Percentiles rank a stretch among this genome's conserved stretches.
Evolutionary conservation across 1,140 invertebrate genomes (phyloP).

Genomic region (Wasmannia auropunctata): DNA sequence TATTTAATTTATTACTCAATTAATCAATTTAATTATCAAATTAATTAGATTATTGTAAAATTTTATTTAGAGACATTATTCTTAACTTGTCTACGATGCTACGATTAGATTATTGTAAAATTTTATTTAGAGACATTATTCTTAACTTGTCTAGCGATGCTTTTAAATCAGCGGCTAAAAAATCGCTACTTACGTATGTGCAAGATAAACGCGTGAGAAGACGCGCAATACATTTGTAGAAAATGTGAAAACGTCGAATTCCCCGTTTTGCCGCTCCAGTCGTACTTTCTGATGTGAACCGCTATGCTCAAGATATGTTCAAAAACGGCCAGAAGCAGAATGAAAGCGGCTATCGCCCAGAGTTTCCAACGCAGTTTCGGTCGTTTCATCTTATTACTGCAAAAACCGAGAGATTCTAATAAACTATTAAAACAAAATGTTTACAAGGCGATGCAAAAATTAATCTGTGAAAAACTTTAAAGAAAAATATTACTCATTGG

Average conservation of each 20-base stretch:
- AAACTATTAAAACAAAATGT: not conserved
- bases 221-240: conserved; percentile 73
- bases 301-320: conserved; percentile 81
- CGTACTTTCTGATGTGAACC: conserved; percentile 61
- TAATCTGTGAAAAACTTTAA: conserved; percentile 7
- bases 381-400: conserved; percentile 71
- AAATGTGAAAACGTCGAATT: conserved; percentile 77
- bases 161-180: not conserved
- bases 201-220: conserved; percentile 79
- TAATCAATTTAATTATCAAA: too few species aligned
- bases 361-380: conserved; percentile 80
- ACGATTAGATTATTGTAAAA: not conserved
- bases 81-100: too few species aligned
- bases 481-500: not conserved
- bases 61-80: too few species aligned
- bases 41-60: too few species aligned
- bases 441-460: not conserved
- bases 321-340: conserved; percentile 75
- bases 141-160: not conserved
- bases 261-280: conserved; percentile 31
- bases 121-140: not conserved
- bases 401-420: conserved; percentile 4
- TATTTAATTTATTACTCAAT: too few species aligned
- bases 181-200: conserved; percentile 67
- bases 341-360: conserved; percentile 63